A percentile compares a stretch with the other conserved stretches of the same genome.
Conservation (phyloP, 2,797 vertebrate species). For the Ctenopoma kingsleyae region DNA sequence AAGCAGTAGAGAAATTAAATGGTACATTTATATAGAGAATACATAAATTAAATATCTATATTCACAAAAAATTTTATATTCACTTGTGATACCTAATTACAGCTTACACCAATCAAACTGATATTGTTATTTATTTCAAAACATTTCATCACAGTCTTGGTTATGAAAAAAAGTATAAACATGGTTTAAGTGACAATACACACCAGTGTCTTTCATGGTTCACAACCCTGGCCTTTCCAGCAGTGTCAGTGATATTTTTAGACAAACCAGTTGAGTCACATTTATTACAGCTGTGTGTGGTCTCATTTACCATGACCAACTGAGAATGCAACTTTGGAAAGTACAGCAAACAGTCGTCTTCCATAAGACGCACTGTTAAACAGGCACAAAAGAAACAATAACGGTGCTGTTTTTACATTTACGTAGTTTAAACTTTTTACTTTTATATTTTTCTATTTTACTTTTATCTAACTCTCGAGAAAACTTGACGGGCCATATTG, state of each 20-base stretch:
- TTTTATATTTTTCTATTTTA: neutral
- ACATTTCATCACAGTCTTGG: neutral
- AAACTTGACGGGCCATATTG: constrained; percentile 10
- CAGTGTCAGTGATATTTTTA: constrained; percentile 65
- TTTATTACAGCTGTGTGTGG: constrained; percentile 51
- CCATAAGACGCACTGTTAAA: neutral
- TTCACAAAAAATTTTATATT: neutral
- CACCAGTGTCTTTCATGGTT: neutral
- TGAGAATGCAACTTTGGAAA: constrained; percentile 3
- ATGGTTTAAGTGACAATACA: neutral
- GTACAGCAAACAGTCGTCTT: neutral
- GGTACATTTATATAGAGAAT: neutral
- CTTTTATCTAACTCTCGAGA: neutral
- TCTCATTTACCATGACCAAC: constrained; percentile 12
- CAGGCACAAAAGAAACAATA: neutral
- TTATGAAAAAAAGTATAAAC: neutral
- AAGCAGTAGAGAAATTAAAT: constrained; percentile 4
- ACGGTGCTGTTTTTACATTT: neutral
- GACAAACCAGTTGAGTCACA: constrained; percentile 57
- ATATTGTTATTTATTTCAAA: neutral
- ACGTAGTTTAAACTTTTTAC: neutral
- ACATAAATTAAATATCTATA: too few species aligned
- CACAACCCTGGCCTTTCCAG: constrained; percentile 28
- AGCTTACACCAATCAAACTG: neutral
- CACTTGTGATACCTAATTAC: neutral